Evolutionary conservation across 2,888 invertebrate species (phyloP).

Genomic region (Gryllus longicercus): DNA sequence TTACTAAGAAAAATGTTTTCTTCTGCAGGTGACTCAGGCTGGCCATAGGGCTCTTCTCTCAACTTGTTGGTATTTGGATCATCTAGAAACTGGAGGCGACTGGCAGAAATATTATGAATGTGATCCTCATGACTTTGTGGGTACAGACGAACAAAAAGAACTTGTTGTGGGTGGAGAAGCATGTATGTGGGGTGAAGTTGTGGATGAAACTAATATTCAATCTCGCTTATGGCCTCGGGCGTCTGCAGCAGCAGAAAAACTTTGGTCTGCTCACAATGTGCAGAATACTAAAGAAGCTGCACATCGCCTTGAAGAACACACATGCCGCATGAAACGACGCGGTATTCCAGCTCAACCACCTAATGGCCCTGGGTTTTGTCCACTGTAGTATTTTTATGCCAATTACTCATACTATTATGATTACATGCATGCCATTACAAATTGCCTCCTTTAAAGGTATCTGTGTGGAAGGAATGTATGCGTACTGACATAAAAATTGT

Average conservation of each 20-base stretch:
- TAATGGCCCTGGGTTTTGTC: conserved; percentile 65
- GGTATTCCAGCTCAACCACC: conserved; percentile 67
- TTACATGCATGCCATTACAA: background rate
- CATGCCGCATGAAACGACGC: conserved; percentile 65
- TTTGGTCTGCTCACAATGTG: conserved; percentile 64
- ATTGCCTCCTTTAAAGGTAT: background rate
- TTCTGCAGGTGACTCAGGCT: conserved; percentile 54
- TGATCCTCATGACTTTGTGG: conserved; percentile 62
- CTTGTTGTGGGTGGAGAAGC: conserved; percentile 85
- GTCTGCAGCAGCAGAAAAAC: conserved; percentile 77
- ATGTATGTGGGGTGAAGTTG: conserved; percentile 89
- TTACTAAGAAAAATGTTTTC: background rate
- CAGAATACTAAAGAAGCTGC: conserved; percentile 46
- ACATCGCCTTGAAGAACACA: conserved; percentile 33
- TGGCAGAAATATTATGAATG: conserved; percentile 67
- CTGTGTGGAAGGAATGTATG: background rate
- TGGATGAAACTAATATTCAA: conserved; percentile 64
- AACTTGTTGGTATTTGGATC: conserved; percentile 84
- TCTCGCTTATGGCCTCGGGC: conserved; percentile 78
- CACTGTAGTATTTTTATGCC: background rate
- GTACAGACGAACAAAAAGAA: conserved; percentile 53
- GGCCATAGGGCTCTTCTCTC: conserved; percentile 71
- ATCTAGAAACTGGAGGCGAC: conserved; percentile 62
- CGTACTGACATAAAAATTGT: background rate
- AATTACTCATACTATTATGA: background rate